A percentile compares a stretch with the other conserved stretches of the same genome.
Conservation (phyloP, 1,140 invertebrate genomes). For the Hyles euphorbiae region DNA sequence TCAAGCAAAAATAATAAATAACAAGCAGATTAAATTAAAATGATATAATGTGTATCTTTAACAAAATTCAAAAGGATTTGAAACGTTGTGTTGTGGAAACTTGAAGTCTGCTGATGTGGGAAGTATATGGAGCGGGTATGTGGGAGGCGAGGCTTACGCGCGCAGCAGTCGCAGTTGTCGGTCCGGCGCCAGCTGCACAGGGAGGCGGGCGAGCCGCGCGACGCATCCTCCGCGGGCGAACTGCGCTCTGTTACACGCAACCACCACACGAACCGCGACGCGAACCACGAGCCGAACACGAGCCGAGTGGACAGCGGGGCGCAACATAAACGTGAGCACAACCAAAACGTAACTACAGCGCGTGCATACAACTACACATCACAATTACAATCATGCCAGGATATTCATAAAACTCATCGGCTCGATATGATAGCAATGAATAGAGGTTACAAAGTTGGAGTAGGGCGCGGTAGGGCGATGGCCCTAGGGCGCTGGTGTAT, state of each 20-base stretch:
- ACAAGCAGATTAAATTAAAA: no score
- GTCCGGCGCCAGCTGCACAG: slow-evolving; percentile 23
- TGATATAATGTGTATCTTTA: no score
- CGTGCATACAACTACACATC: background rate
- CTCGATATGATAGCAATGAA: no score
- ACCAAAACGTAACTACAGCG: background rate
- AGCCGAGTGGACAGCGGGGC: background rate
- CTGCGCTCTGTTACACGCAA: slow-evolving; percentile 23
- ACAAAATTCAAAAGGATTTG: no score
- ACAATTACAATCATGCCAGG: no score
- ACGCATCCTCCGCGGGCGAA: slow-evolving; percentile 32
- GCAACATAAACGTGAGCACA: slow-evolving; percentile 3
- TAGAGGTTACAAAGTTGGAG: no score
- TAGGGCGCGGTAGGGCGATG: no score
- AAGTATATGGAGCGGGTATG: background rate
- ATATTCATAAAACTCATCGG: no score
- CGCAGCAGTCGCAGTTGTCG: slow-evolving; percentile 22
- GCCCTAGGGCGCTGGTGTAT: no score
- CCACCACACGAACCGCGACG: background rate
- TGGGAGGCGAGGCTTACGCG: slow-evolving; percentile 14
- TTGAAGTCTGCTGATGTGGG: no score
- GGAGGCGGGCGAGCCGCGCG: slow-evolving; percentile 35
- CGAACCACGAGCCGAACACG: background rate
- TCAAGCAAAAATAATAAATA: no score
- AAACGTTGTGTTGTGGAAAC: no score